These are phyloP conservation scores for Dicranocentrus wangi DNA, from an alignment of 2,888 invertebrate genomes.

Conservation along the genomic window DNA sequence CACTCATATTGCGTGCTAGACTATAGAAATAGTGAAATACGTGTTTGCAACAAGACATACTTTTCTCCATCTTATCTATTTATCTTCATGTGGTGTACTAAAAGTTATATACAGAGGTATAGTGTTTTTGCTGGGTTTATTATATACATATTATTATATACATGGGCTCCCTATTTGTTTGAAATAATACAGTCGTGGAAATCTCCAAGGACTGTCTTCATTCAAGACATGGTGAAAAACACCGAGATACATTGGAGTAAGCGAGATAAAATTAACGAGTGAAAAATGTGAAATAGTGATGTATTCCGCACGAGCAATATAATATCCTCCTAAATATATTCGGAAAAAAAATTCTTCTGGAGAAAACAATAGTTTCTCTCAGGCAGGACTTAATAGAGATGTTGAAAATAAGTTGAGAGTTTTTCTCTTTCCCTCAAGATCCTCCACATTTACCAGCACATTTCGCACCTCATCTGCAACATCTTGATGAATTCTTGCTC, in stretches of 20 bases:
- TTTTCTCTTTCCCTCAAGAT: too few species aligned
- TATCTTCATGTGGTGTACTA: conserved; percentile 16
- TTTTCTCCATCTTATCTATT: conserved; percentile 8
- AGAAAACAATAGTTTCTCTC: too few species aligned
- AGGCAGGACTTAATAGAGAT: too few species aligned
- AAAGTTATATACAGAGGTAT: too few species aligned
- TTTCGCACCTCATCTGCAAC: conserved; percentile 1
- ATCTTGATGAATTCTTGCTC: background rate
- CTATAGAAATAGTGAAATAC: background rate
- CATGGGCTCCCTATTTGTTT: background rate
- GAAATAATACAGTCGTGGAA: conserved; percentile 11
- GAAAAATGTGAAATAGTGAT: background rate
- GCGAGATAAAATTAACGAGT: conserved; percentile 20
- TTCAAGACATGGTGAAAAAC: background rate
- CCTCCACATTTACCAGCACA: background rate
- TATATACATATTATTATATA: background rate
- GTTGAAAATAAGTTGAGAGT: too few species aligned
- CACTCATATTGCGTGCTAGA: background rate
- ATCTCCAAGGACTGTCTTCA: conserved; percentile 2
- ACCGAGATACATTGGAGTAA: background rate
- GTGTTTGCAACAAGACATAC: background rate
- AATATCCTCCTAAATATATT: background rate
- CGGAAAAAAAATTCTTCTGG: background rate
- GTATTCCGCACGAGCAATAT: too few species aligned
- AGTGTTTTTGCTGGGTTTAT: background rate